These are phyloP conservation scores for Laticauda colubrina DNA, from an alignment of 2,113 vertebrate species.

Conservation along the genomic window DNA sequence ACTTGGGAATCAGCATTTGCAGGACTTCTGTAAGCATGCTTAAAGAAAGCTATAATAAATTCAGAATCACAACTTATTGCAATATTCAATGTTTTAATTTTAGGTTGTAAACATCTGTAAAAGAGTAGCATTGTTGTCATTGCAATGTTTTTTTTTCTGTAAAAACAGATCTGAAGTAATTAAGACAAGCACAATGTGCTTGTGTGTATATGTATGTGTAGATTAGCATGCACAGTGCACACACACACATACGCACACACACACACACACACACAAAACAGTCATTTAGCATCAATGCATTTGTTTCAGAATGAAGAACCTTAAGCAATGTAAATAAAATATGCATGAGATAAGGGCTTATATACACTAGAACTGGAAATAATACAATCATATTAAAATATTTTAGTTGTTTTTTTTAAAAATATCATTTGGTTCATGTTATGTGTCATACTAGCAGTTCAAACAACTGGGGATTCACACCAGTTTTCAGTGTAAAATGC, in stretches of 20 bases:
- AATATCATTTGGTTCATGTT: background rate
- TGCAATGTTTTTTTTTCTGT: too few species aligned
- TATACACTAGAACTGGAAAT: background rate
- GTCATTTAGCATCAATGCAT: background rate
- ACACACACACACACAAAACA: too few species aligned
- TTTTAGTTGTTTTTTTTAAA: background rate
- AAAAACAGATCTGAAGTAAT: too few species aligned
- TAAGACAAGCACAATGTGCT: too few species aligned
- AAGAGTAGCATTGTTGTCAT: too few species aligned
- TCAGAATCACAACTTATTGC: background rate
- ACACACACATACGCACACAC: too few species aligned
- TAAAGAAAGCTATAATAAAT: background rate
- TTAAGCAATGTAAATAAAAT: background rate
- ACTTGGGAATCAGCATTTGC: background rate
- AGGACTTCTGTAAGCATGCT: background rate
- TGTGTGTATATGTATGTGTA: too few species aligned
- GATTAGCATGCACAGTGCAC: too few species aligned
- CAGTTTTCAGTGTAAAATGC: background rate
- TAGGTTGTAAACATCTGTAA: background rate
- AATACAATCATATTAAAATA: background rate
- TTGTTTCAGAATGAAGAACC: background rate
- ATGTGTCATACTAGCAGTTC: background rate
- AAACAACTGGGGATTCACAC: background rate
- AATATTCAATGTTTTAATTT: background rate
- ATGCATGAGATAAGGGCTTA: background rate